A percentile compares a stretch with the other conserved stretches of the same genome.
phyloP scores from a whole-genome alignment of 2,797 vertebrate species.

The Synaphobranchus kaupii region DNA sequence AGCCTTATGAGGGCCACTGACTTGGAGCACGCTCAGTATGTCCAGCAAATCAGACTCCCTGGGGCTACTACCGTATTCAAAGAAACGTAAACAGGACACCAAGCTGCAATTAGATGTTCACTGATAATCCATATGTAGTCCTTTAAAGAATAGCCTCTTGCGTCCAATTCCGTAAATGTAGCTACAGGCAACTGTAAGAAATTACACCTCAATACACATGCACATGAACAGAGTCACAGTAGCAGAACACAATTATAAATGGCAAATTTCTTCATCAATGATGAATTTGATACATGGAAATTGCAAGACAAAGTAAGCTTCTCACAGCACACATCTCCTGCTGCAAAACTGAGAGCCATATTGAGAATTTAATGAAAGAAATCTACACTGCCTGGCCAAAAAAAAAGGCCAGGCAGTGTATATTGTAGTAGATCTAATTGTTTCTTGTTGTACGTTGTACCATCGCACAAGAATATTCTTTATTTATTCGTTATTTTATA shows the following conservation, averaged over 20 bases:
- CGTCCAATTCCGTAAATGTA: not conserved
- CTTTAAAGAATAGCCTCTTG: not conserved
- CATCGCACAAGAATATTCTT: too few relatives aligned
- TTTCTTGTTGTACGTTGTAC: too few relatives aligned
- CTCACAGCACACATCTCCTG: not conserved
- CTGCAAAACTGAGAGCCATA: not conserved
- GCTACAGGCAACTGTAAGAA: not conserved
- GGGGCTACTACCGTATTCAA: not conserved
- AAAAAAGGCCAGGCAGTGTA: too few relatives aligned
- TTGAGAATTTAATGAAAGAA: not conserved
- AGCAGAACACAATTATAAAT: not conserved
- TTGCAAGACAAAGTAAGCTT: not conserved
- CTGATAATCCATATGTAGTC: not conserved
- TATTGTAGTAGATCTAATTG: not conserved
- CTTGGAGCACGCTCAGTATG: not conserved
- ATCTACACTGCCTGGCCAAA: too few relatives aligned
- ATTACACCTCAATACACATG: not conserved
- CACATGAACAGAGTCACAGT: not conserved
- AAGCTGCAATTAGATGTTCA: not conserved
- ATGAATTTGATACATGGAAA: not conserved
- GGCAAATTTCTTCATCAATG: not conserved
- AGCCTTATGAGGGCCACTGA: not conserved
- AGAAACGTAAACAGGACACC: not conserved
- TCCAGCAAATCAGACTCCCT: not conserved
- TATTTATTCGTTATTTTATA: not conserved